phyloP scores from a whole-genome alignment of 2,113 vertebrate species.

The Athene noctua region DNA sequence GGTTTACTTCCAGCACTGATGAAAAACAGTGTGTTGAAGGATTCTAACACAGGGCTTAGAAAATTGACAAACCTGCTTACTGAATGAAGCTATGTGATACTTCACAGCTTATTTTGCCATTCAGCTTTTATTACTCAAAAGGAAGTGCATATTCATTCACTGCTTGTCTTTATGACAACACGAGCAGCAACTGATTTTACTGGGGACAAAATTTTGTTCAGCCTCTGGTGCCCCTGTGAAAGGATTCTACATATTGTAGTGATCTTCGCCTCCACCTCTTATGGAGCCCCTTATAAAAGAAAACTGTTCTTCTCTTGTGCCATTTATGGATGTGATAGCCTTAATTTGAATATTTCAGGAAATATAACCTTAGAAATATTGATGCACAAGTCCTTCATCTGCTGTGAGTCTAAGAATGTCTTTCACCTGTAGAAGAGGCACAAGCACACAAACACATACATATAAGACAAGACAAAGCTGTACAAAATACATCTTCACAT shows the following conservation, averaged over 20 bases:
- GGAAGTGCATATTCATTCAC: neutral
- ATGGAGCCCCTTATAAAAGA: neutral
- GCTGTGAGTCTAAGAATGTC: neutral
- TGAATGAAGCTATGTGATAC: neutral
- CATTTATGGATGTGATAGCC: neutral
- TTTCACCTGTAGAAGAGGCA: neutral
- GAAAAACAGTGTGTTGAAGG: neutral
- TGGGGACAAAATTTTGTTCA: neutral
- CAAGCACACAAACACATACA: neutral
- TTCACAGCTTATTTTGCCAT: neutral
- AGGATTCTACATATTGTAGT: neutral
- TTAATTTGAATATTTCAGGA: neutral
- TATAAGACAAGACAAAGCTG: neutral
- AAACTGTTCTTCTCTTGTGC: neutral
- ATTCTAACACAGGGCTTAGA: conserved; percentile 10
- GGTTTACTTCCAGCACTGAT: neutral
- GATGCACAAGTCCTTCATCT: neutral
- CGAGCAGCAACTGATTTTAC: neutral
- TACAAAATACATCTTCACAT: neutral
- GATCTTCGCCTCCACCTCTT: neutral
- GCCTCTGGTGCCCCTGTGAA: neutral
- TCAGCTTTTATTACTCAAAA: neutral
- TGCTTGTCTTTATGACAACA: neutral
- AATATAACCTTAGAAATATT: neutral
- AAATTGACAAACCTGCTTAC: neutral